phyloP scores from a whole-genome alignment of 2,888 invertebrate species.

The Synergus gifuensis region DNA sequence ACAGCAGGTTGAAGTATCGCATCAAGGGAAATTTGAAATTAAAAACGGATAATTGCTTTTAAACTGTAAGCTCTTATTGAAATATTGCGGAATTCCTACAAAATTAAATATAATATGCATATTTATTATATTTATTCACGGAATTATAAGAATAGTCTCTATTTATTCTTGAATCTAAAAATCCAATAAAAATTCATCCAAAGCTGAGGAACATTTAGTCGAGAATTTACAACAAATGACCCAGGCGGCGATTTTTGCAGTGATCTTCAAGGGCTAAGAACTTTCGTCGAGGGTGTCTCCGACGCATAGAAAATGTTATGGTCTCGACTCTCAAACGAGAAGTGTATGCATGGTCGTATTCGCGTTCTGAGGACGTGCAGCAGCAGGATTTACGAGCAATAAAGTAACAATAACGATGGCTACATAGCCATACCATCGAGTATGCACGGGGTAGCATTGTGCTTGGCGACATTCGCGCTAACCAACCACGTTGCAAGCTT shows the following conservation, averaged over 20 bases:
- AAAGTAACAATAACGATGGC: constrained; percentile 54
- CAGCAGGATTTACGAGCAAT: constrained; percentile 53
- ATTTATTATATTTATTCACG: too few species aligned
- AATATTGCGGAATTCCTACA: not conserved
- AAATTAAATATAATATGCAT: too few species aligned
- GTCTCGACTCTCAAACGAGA: not conserved
- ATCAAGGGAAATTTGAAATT: constrained; percentile 13
- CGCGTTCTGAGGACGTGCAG: constrained; percentile 46
- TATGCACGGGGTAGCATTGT: not conserved
- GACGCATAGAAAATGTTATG: constrained; percentile 9
- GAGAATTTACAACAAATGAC: constrained; percentile 12
- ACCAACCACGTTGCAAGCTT: constrained; percentile 36
- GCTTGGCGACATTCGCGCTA: not conserved
- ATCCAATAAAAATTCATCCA: too few species aligned
- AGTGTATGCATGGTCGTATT: constrained; percentile 33
- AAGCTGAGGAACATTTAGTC: not conserved
- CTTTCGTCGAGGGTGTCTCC: not conserved
- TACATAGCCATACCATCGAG: constrained; percentile 44
- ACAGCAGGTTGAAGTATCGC: constrained; percentile 8
- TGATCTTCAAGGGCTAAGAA: not conserved
- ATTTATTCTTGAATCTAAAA: too few species aligned
- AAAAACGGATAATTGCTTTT: constrained; percentile 18
- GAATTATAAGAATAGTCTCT: too few species aligned
- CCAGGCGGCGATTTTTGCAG: not conserved
- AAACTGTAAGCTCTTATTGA: not conserved